Conservation (phyloP, 64 coral and sea anemone species). For the Hydrozoanthus tunicans region DNA sequence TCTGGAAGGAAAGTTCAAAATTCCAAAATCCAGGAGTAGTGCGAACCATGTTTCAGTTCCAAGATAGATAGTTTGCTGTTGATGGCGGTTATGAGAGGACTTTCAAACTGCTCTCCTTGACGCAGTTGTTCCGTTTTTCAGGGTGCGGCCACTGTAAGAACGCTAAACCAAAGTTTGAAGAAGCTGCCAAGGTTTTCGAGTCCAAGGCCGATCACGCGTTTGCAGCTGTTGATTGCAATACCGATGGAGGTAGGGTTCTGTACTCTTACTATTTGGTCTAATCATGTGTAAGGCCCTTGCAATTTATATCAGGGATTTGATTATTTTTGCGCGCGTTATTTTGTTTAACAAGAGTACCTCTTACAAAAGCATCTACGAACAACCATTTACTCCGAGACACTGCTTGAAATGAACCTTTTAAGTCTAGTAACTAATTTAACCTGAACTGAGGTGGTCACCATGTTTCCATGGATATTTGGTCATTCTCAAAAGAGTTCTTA, state of each 20-base stretch:
- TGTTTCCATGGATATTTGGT: no score
- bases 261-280: not conserved
- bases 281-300: not conserved
- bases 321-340: not conserved
- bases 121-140: not conserved
- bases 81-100: no score
- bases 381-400: no score
- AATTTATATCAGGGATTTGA: not conserved
- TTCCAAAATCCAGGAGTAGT: no score
- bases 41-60: no score
- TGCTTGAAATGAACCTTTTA: no score
- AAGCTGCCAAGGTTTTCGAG: constrained; percentile 65
- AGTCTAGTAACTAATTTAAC: no score
- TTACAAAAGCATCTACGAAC: no score
- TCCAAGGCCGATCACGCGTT: constrained; percentile 63
- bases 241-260: constrained; percentile 55
- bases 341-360: not conserved
- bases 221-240: constrained; percentile 86
- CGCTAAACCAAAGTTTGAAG: constrained; percentile 83
- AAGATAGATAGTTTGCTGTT: not conserved
- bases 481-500: no score
- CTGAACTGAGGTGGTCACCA: no score
- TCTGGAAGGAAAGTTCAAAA: no score
- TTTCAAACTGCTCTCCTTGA: no score
- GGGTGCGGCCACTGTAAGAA: constrained; percentile 98